Base-by-base conservation (phyloP, 2,888 invertebrate genomes). In the Pycnomerus fuliginosus region DNA sequence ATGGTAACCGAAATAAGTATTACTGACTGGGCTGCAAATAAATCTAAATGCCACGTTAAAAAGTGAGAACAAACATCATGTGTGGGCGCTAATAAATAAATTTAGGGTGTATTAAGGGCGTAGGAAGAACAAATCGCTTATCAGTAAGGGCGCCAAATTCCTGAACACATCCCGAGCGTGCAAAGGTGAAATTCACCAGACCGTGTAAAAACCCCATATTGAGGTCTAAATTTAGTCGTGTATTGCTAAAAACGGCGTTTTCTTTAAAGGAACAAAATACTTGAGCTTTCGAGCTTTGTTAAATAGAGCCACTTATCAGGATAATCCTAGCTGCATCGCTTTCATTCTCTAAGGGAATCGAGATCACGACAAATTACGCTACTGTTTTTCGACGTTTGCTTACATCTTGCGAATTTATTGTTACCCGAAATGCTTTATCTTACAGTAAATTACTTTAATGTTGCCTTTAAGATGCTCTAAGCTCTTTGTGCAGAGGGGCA, bases 331-430 rank as follows among this genome's bases (percentile, higher is more conserved):
- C 30, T 52, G 55, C 55, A 60, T 58, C 56, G 55, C 56, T 45
- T 55, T 55, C 57, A 60, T 58, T 58, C 56, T 56, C 52, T 42
- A 47, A 29, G 53, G 54, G 55, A 55, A 56, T 60, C 55, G 53
- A 54, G 61, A 63, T 63, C 54, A 52, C 48, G 52, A 50, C 58
- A 57, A 55, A 59, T 58, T 55, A 41, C 48, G 50, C 48, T 20
- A 4, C 50, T 58, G 53, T 60, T 61, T 60, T 61, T 56, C 55
- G 56, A 56, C 56, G 50, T 52, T 56, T 60, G 48, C 52, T 48
- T 48, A 55, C 58, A 57, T 56, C 53, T 56, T 50, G 52, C 46
- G 49, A 55, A 62, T 62, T 60, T 60, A 62, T 60, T 52, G 49
- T 53, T 44, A 50, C 45, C 54, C 55, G 54, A 47, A 50, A 52